Percentiles rank a stretch among this genome's conserved stretches.
Evolutionary conservation across 2,888 invertebrate genomes (phyloP).

Genomic region (Caenorhabditis uteleia): DNA sequence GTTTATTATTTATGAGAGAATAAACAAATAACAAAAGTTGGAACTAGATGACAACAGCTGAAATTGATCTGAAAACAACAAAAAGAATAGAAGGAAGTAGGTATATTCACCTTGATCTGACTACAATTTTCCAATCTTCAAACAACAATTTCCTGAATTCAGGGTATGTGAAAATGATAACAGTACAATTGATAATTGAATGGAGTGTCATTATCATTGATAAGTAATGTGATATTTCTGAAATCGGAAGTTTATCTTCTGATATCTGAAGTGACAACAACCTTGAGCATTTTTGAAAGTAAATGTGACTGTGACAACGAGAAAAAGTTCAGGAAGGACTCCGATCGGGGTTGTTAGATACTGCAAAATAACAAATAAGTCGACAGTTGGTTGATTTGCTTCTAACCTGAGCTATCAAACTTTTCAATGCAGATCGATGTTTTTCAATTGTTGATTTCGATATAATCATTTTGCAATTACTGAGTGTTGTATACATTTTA

Average conservation of each 20-base stretch:
- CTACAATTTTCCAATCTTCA: too few species aligned
- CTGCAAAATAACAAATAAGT: not conserved
- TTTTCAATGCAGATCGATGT: slow-evolving; percentile 4
- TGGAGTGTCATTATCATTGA: not conserved
- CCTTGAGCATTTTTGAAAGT: not conserved
- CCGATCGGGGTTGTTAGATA: slow-evolving; percentile 1
- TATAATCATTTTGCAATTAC: too few species aligned
- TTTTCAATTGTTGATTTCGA: not conserved
- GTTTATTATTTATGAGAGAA: too few species aligned
- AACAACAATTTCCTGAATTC: slow-evolving; percentile 5
- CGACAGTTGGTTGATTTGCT: not conserved
- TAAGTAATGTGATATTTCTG: too few species aligned
- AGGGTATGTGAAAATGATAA: slow-evolving; percentile 1
- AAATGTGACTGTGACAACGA: not conserved
- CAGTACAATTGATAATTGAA: not conserved
- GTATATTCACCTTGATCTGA: too few species aligned
- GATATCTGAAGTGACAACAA: too few species aligned
- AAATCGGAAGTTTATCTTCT: too few species aligned
- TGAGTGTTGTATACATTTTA: too few species aligned
- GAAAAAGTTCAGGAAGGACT: not conserved
- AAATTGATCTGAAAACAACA: too few species aligned
- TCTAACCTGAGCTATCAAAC: slow-evolving; percentile 15
- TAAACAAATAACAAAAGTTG: too few species aligned
- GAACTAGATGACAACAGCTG: too few species aligned
- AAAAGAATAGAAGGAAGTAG: too few species aligned